These are phyloP conservation scores for Bradynema listronoti DNA, from an alignment of 1,140 invertebrate genomes.

Conservation along the genomic window DNA sequence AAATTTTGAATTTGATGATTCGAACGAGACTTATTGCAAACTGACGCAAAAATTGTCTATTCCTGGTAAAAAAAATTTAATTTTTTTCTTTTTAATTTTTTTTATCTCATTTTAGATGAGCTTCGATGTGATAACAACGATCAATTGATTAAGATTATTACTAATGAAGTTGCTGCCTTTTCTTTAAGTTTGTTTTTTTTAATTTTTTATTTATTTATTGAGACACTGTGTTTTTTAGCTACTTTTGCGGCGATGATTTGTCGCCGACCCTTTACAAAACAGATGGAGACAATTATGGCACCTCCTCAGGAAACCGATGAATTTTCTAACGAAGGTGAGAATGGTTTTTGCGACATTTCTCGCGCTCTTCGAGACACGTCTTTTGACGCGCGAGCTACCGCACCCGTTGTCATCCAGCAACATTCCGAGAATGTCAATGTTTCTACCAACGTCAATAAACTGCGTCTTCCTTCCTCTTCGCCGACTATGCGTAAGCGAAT, in stretches of 20 bases:
- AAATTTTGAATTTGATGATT: conserved; percentile 20
- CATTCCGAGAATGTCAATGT: neutral
- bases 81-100: neutral
- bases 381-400: neutral
- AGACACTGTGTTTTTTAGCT: too few species aligned
- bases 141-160: too few species aligned
- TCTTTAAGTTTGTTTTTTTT: conserved; percentile 10
- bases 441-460: too few species aligned
- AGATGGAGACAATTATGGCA: conserved; percentile 32
- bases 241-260: conserved; percentile 33
- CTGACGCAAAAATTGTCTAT: conserved; percentile 22
- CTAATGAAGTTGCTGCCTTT: conserved; percentile 39
- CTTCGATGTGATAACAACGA: neutral
- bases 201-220: too few species aligned
- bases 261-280: conserved; percentile 30
- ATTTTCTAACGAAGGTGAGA: conserved; percentile 7
- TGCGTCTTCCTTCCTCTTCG: too few species aligned
- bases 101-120: neutral
- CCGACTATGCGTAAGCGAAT: too few species aligned
- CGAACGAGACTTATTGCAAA: conserved; percentile 26
- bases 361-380: conserved; percentile 2
- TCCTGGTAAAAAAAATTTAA: neutral
- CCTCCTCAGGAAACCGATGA: conserved; percentile 23
- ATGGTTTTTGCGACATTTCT: neutral
- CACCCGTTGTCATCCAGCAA: neutral